Evolutionary conservation across 2,797 vertebrate species (phyloP).

Genomic region (Rhinogobio ventralis): DNA sequence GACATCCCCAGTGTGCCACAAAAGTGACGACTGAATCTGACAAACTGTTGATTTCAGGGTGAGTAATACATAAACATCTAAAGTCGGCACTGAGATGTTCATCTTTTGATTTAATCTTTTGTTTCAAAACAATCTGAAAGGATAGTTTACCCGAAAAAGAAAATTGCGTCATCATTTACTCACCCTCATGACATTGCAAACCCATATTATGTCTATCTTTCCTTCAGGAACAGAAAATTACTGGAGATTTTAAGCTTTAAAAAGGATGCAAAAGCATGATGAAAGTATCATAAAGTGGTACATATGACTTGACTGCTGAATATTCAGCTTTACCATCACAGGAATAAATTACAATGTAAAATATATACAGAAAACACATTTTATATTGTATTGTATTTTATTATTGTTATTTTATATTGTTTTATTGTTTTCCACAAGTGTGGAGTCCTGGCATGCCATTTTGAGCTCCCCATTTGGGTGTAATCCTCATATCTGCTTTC

Average conservation of each 20-base stretch:
- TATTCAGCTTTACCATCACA: too few species aligned
- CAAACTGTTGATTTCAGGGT: slow-evolving; percentile 3
- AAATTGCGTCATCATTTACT: background rate
- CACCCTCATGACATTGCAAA: background rate
- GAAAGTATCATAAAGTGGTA: too few species aligned
- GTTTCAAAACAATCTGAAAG: background rate
- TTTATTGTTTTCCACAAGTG: background rate
- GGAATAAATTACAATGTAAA: background rate
- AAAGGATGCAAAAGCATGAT: background rate
- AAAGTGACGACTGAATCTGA: slow-evolving; percentile 6
- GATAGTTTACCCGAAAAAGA: background rate
- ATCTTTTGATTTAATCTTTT: background rate
- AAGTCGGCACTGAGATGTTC: background rate
- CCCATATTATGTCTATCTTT: background rate
- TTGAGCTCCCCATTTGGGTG: background rate
- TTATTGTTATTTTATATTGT: too few species aligned
- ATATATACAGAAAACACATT: background rate
- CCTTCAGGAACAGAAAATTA: background rate
- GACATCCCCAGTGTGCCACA: background rate
- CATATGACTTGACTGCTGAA: too few species aligned
- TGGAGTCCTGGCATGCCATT: background rate
- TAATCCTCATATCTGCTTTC: background rate
- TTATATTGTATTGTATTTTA: too few species aligned
- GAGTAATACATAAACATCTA: background rate
- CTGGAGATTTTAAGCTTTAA: background rate